Percentiles rank a stretch among this genome's conserved stretches.
phyloP scores from a whole-genome alignment of 2,797 vertebrate genomes.

The Ctenochaetus hawaiiensis region DNA sequence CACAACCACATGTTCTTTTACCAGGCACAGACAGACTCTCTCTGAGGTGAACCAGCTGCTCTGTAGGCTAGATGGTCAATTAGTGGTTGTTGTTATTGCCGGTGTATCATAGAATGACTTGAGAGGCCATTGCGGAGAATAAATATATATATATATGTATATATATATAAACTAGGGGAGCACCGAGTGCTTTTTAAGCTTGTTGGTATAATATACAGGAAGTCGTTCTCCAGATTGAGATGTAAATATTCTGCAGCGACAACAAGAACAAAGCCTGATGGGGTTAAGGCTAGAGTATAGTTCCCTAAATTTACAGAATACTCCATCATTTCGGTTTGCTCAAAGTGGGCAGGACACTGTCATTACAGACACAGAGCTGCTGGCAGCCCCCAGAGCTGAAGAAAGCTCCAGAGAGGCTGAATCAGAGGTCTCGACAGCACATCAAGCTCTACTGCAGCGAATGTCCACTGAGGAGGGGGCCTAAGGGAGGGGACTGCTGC shows the following conservation, averaged over 20 bases:
- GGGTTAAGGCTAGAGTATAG: neutral
- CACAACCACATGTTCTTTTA: constrained; percentile 62
- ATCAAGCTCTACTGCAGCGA: constrained; percentile 38
- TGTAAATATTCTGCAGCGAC: neutral
- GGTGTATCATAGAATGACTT: constrained; percentile 45
- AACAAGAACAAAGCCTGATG: neutral
- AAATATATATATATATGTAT: neutral
- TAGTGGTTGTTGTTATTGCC: constrained; percentile 64
- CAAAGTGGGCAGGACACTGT: neutral
- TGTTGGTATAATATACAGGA: constrained; percentile 7
- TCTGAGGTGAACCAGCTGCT: constrained; percentile 62
- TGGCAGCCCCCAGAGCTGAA: constrained; percentile 16
- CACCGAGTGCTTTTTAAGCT: constrained; percentile 14
- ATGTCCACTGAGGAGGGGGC: constrained; percentile 42
- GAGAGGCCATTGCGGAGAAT: constrained; percentile 52
- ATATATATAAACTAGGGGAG: constrained; percentile 20
- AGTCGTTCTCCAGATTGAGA: neutral
- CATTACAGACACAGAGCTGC: constrained; percentile 38
- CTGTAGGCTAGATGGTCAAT: constrained; percentile 49
- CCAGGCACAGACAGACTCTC: constrained; percentile 42
- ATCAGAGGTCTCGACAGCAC: constrained; percentile 47
- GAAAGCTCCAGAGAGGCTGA: constrained; percentile 32
- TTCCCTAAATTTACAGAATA: constrained; percentile 1
- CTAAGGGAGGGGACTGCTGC: constrained; percentile 35
- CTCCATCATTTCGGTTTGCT: constrained; percentile 18